Evolutionary conservation across 30 jellyfish, hydroid and myxozoan genomes (phyloP).

Genomic region (Sanderia malayensis): DNA sequence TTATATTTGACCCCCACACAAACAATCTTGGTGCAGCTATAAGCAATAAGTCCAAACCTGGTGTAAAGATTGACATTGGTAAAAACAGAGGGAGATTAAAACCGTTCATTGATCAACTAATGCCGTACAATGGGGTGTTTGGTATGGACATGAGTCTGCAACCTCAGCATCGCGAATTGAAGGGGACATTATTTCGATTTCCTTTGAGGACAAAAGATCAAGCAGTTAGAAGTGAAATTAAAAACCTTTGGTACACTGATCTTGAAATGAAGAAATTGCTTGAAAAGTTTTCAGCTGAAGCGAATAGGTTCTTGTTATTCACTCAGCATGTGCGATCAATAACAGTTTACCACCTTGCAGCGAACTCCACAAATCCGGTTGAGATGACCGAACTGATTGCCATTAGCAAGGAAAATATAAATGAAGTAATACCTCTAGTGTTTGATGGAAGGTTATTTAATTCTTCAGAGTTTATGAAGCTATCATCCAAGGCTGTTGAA

Average conservation of each 20-base stretch:
- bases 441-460: background rate
- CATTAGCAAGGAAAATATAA: background rate
- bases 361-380: background rate
- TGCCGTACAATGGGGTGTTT: constrained; percentile 32
- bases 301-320: constrained; percentile 22
- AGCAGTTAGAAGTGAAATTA: constrained; percentile 35
- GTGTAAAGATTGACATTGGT: constrained; percentile 44
- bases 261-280: constrained; percentile 32
- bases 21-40: constrained; percentile 43
- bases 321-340: constrained; percentile 33
- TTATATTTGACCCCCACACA: constrained; percentile 48
- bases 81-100: constrained; percentile 18
- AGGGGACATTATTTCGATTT: constrained; percentile 48
- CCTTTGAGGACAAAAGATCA: constrained; percentile 37
- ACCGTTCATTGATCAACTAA: constrained; percentile 17
- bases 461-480: background rate
- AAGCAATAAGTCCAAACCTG: constrained; percentile 43
- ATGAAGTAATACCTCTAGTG: background rate
- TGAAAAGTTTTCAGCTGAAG: constrained; percentile 17
- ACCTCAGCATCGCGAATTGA: background rate
- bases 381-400: constrained; percentile 14
- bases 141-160: constrained; percentile 42
- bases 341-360: constrained; percentile 15
- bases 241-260: constrained; percentile 11
- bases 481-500: background rate